Evolutionary conservation across 64 coral and sea anemone genomes (phyloP).

Genomic region (Montipora efflorescens): DNA sequence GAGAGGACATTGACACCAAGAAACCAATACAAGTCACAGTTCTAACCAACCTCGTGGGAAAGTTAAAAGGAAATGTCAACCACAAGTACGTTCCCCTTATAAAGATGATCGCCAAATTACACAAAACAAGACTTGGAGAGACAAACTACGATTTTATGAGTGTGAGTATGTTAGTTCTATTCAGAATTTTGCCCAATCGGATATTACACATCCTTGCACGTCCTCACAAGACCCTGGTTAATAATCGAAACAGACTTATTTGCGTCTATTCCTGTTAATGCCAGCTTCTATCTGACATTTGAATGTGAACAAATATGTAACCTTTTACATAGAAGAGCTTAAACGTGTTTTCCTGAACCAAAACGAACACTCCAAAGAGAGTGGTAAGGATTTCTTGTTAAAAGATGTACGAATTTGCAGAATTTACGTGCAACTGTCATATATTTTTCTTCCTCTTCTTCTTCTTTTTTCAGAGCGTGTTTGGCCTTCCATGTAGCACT

Average conservation of each 20-base stretch:
- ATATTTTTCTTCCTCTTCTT: neutral
- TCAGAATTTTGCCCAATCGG: no score
- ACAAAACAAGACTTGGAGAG: neutral
- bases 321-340: no score
- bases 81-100: constrained; percentile 19
- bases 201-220: no score
- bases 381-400: no score
- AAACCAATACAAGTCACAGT: constrained; percentile 40
- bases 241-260: no score
- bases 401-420: neutral
- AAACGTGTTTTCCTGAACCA: no score
- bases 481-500: constrained; percentile 34
- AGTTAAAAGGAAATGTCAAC: constrained; percentile 41
- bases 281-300: no score
- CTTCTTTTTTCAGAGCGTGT: neutral
- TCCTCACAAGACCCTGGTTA: no score
- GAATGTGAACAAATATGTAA: no score
- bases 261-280: no score
- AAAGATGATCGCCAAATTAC: constrained; percentile 31
- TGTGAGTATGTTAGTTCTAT: no score
- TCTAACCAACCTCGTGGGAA: constrained; percentile 25
- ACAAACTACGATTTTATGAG: neutral
- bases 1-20: constrained; percentile 12
- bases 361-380: no score
- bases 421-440: neutral